phyloP scores from a whole-genome alignment of 2,888 invertebrate species.

The Mesochorus sp. region DNA sequence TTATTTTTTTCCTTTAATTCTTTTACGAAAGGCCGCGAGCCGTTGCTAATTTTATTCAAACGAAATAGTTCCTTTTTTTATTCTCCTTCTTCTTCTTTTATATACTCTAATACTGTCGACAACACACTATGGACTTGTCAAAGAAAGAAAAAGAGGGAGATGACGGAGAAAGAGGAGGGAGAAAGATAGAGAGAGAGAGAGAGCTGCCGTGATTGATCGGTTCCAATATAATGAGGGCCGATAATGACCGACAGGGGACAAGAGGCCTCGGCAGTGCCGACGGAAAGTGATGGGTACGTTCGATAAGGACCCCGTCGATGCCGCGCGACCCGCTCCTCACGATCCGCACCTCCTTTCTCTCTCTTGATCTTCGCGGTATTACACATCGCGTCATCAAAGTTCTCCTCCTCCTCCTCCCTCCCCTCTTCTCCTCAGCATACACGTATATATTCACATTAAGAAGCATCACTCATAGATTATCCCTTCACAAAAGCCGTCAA shows the following conservation, averaged over 20 bases:
- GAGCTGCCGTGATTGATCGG: slow-evolving; percentile 79
- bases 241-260: slow-evolving; percentile 81
- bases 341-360: background rate
- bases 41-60: background rate
- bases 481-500: background rate
- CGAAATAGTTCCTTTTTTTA: background rate
- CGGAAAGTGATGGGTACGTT: slow-evolving; percentile 76
- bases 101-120: slow-evolving; percentile 7
- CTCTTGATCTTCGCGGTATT: slow-evolving; percentile 8
- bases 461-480: background rate
- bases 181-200: slow-evolving; percentile 50
- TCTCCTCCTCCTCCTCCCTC: background rate
- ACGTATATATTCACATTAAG: too few relatives aligned
- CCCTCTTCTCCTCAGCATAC: background rate
- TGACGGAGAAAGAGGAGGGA: background rate
- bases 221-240: slow-evolving; percentile 81
- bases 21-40: background rate
- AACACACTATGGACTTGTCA: slow-evolving; percentile 25
- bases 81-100: background rate
- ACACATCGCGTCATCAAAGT: slow-evolving; percentile 35
- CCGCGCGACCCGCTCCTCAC: slow-evolving; percentile 40
- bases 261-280: slow-evolving; percentile 72
- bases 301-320: slow-evolving; percentile 68
- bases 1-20: background rate
- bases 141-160: slow-evolving; percentile 33